These are phyloP conservation scores for Epinephelus cyanopodus DNA, from an alignment of 2,113 vertebrate species.

Conservation along the genomic window DNA sequence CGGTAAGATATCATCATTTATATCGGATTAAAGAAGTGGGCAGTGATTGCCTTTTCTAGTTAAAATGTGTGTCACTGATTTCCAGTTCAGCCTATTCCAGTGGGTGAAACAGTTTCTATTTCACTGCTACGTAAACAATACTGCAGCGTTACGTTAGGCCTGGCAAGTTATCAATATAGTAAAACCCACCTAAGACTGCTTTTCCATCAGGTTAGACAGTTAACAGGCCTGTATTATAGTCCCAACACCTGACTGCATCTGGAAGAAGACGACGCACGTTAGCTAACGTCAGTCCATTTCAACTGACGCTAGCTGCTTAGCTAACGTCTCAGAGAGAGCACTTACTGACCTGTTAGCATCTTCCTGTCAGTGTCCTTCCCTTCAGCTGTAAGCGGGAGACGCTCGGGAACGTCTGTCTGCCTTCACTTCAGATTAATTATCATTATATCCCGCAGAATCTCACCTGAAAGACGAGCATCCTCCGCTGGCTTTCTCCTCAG, in stretches of 20 bases:
- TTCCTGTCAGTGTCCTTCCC: not conserved
- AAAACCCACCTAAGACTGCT: not conserved
- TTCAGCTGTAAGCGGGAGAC: not conserved
- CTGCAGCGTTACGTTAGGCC: not conserved
- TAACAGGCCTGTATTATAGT: not conserved
- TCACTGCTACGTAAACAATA: not conserved
- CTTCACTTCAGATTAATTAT: not conserved
- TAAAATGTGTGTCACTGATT: too few species aligned
- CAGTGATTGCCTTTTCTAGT: too few species aligned
- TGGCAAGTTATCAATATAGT: not conserved
- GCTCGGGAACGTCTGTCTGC: too few species aligned
- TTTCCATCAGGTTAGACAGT: not conserved
- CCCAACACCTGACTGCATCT: not conserved
- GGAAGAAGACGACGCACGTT: not conserved
- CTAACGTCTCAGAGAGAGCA: conserved; percentile 25
- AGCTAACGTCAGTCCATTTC: not conserved
- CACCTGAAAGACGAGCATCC: conserved; percentile 36
- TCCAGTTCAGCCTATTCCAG: not conserved
- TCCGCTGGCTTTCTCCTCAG: not conserved
- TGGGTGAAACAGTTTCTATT: not conserved
- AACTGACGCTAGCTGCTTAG: conserved; percentile 45
- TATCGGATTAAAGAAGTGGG: too few species aligned
- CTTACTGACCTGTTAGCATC: not conserved
- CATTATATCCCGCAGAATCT: not conserved
- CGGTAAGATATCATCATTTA: too few species aligned